Conservation (phyloP, 2,888 invertebrate genomes). For the Acrobasis repandana region DNA sequence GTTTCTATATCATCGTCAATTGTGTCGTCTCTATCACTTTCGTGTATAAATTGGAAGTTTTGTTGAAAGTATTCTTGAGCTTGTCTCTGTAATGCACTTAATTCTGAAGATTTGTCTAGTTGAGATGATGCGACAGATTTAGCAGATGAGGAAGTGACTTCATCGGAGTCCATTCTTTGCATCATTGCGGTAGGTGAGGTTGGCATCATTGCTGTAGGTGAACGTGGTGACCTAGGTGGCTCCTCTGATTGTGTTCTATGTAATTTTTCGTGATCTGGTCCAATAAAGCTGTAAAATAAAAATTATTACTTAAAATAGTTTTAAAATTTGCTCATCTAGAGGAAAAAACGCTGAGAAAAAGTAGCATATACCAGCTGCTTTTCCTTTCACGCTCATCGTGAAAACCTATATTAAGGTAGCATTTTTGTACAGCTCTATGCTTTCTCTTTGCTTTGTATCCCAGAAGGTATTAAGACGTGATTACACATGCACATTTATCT, state of each 20-base stretch:
- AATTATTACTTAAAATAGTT: too few species aligned
- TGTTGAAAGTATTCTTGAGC: conserved; percentile 80
- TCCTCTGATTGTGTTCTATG: conserved; percentile 94
- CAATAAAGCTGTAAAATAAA: conserved; percentile 58
- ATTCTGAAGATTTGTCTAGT: conserved; percentile 71
- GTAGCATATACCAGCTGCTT: too few species aligned
- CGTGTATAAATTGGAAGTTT: conserved; percentile 80
- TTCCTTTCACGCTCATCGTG: too few species aligned
- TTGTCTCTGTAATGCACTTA: conserved; percentile 68
- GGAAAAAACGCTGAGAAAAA: too few species aligned
- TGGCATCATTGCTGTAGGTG: conserved; percentile 76
- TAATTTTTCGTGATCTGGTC: conserved; percentile 87
- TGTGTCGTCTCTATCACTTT: conserved; percentile 79
- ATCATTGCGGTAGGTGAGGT: conserved; percentile 68
- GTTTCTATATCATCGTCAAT: conserved; percentile 79
- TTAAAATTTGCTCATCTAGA: too few species aligned
- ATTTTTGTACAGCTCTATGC: too few species aligned
- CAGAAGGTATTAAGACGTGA: too few species aligned
- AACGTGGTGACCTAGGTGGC: conserved; percentile 88
- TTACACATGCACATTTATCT: too few species aligned
- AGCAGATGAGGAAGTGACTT: conserved; percentile 68
- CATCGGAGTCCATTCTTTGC: conserved; percentile 71
- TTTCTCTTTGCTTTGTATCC: too few species aligned
- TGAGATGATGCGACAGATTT: conserved; percentile 72
- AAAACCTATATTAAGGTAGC: too few species aligned